Base-by-base conservation (phyloP, 2,888 invertebrate species). In the Aleiodes leptofemur region DNA sequence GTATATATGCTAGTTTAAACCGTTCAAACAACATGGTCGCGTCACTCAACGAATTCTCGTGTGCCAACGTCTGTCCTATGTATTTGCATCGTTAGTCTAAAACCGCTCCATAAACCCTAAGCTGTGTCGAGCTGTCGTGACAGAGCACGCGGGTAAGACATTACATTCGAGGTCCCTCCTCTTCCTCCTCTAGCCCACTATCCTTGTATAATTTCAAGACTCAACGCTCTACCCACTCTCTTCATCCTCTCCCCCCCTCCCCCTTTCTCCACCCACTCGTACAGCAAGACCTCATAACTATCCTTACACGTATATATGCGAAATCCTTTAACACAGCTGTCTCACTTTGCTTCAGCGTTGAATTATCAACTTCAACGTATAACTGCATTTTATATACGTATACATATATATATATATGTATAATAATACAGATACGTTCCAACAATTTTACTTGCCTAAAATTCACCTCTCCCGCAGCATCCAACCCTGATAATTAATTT, bases 71-170 rank as follows among this genome's bases (percentile, higher is more conserved):
- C 82, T 80, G 83, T 79, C 77, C 77, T 75, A 77, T 77, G 81
- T 84, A 84, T 83, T 87, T 82, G 85, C 84, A 82, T 85, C 87
- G 85, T 88, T 88, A 88, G 86, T 85, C 84, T 82, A 82, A 86
- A 86, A 84, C 84, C 86, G 74, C 80, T 76, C 83, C 78, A 82
- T 83, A 83, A 84, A 85, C 84, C 85, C 79, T 61, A 61, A 81
- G 81, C 79, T 78, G 80, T 79, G 82, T 78, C 76, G 79, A 77
- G 78, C 77, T 82, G 85, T 81, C 82, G 79, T 77, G 79, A 70
- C 80, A 79, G 78, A 76, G 79, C 76, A 77, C 43, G 74, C 16
- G 59, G 75, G 80, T 76, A 80, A 83, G 83, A 84, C 81, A 79
- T 83, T 80, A 82, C 80, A 82, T 80, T 74, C 75, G 77, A 77